Conservation (phyloP, 2,797 vertebrate genomes). For the Helarctos malayanus region DNA sequence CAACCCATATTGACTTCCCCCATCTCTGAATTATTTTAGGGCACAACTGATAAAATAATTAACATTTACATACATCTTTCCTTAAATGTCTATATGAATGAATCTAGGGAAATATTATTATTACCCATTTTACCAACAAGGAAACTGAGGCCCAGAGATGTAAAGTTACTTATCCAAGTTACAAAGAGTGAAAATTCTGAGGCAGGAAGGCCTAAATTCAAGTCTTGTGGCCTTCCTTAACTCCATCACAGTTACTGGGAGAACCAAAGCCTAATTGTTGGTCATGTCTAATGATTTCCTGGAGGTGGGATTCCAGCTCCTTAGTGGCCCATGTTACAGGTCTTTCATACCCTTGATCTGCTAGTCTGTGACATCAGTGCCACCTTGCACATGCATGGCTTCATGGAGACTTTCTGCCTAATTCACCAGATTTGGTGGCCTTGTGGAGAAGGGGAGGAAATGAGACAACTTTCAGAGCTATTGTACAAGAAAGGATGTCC, state of each 20-base stretch:
- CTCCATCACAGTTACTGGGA: background rate
- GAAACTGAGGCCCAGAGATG: background rate
- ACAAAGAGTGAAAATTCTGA: conserved; percentile 12
- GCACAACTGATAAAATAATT: background rate
- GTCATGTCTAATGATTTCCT: conserved; percentile 42
- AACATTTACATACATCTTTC: background rate
- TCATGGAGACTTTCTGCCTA: background rate
- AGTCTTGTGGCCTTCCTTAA: background rate
- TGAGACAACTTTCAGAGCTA: too few species aligned
- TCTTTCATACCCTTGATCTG: too few species aligned
- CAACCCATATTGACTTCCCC: background rate
- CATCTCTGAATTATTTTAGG: conserved; percentile 7
- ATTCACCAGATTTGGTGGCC: background rate
- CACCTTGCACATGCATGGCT: background rate
- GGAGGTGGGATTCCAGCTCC: background rate
- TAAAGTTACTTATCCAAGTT: background rate
- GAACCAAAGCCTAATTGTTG: conserved; percentile 28
- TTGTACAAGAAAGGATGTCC: background rate
- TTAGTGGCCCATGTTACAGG: background rate
- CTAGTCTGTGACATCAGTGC: background rate
- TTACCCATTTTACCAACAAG: conserved; percentile 7
- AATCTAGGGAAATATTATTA: background rate
- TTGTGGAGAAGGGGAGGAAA: background rate
- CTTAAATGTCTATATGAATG: background rate
- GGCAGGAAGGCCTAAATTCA: background rate